Percentiles rank a stretch among this genome's conserved stretches.
phyloP scores from a whole-genome alignment of 2,888 invertebrate genomes.

The Camptogramma bilineatum region DNA sequence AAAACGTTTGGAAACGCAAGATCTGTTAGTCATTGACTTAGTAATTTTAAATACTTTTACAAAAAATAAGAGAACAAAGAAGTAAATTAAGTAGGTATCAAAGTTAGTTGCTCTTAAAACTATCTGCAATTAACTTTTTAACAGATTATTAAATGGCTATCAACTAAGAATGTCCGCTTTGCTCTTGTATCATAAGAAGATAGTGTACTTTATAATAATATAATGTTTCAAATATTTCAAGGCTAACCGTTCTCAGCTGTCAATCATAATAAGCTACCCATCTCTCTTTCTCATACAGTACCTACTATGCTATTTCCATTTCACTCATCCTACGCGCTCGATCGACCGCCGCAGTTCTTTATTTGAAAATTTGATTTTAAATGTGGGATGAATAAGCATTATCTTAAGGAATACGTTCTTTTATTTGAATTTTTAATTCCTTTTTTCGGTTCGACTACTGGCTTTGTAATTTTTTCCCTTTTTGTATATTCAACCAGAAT shows the following conservation, averaged over 20 bases:
- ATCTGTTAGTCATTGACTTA: neutral
- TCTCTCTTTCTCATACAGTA: constrained; percentile 72
- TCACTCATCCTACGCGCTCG: constrained; percentile 68
- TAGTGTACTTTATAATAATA: constrained; percentile 86
- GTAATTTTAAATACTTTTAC: neutral
- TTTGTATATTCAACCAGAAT: constrained; percentile 65
- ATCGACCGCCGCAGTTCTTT: constrained; percentile 81
- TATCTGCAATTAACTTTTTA: constrained; percentile 1
- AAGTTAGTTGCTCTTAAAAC: neutral
- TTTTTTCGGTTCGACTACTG: constrained; percentile 78
- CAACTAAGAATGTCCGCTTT: constrained; percentile 62
- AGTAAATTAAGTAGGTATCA: neutral
- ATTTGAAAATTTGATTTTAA: constrained; percentile 85
- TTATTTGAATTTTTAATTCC: constrained; percentile 83
- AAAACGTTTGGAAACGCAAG: constrained; percentile 2
- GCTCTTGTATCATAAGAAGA: constrained; percentile 73
- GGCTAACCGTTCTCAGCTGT: constrained; percentile 86
- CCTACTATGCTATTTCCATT: constrained; percentile 60
- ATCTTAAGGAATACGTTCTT: constrained; percentile 83
- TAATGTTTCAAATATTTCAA: constrained; percentile 86
- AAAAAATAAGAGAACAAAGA: neutral
- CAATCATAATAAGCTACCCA: constrained; percentile 84
- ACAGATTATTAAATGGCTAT: neutral
- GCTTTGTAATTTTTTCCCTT: constrained; percentile 68
- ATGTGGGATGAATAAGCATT: constrained; percentile 86